Evolutionary conservation across 2,888 invertebrate species (phyloP), one percentile per base, ranked within the genome.

Genomic region (Lagria hirta): DNA sequence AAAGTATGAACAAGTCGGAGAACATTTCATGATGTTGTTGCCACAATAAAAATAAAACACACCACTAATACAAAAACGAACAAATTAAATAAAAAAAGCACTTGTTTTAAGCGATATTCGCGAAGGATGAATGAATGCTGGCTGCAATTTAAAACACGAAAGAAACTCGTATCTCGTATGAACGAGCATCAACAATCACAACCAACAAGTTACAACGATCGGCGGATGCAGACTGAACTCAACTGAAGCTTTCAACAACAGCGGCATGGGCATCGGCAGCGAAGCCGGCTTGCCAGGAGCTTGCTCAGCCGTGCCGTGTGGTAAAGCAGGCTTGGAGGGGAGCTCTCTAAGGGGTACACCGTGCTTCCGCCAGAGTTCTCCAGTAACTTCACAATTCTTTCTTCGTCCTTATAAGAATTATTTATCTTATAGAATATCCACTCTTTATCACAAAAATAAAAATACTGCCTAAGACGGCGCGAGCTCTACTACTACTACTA

Each of bases 271-370:
- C 26, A 36, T 8, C 32, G 18, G 37, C 23, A 21, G 34, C 48
- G 51, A 46, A 49, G 54, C 51, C 49, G 45, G 53, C 52, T 44
- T 29, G 42, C 48, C 14, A 46, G 52, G 52, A n/a, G n/a, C n/a
- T n/a, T n/a, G n/a, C n/a, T 53, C 54, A 50, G 56, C 53, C 57
- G 57, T 57, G 60, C 58, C 61, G n/a, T n/a, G 64, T 65, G 67
- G 68, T 66, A 65, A 66, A 68, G 64, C 65, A 64, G 62, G 61
- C 62, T 57, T 66, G 61, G 65, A 63, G 61, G 64, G 61, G 61
- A 56, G 58, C 67, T 63, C 68, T 64, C 68, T 66, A 68, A 68
- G 69, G 69, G 69, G 68, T 67, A 66, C 55, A 43, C 56, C 54
- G 58, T 62, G 66, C 65, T 67, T 68, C 67, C 64, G 65, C 65